Base-by-base conservation (phyloP, 2,888 invertebrate genomes). In the Habrosyne pyritoides region DNA sequence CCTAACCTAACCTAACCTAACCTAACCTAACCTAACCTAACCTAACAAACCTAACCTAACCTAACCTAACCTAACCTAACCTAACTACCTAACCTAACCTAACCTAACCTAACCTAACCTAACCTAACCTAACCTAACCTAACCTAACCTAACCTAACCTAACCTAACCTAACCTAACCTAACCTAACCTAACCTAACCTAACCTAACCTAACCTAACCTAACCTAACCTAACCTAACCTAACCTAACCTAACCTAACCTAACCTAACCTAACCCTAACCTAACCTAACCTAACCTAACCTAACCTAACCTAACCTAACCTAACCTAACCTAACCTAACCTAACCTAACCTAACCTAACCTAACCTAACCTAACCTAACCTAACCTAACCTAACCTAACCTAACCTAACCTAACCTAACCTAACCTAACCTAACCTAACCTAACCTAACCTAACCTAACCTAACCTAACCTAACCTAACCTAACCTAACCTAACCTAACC, bases 251-350 rank as follows among this genome's bases (percentile, higher is more conserved):
- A 56, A 59, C 55, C 59, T 56, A 56, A 59, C 55, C 59, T 56
- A 56, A 59, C 55, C 59, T 55, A 55, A 61, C 58, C 61, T 58
- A 58, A 61, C n/a, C 58, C 60, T 57, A 57, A 60, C 59, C 62
- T 59, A 59, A 62, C 59, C 62, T 59, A 59, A 62, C 59, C 63
- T 60, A 60, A 63, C 60, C 63, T 60, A 60, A 63, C 60, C 63
- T 60, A 60, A 63, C 60, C 63, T 60, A 60, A 60, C 60, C 60
- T 60, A 60, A 63, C 60, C 63, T 56, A 60, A 63, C 60, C 63
- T 60, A 60, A 63, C 59, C 63, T 60, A 60, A 63, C 59, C 63
- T 58, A 60, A 63, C 60, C 63, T 58, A 60, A 63, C 60, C 63
- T 58, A 60, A 63, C 59, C 63, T 58, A 60, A 63, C 59, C 63